A percentile compares a stretch with the other conserved stretches of the same genome.
These are phyloP conservation scores for Syrmaticus mikado DNA, from an alignment of 2,113 vertebrate species.

Conservation along the genomic window DNA sequence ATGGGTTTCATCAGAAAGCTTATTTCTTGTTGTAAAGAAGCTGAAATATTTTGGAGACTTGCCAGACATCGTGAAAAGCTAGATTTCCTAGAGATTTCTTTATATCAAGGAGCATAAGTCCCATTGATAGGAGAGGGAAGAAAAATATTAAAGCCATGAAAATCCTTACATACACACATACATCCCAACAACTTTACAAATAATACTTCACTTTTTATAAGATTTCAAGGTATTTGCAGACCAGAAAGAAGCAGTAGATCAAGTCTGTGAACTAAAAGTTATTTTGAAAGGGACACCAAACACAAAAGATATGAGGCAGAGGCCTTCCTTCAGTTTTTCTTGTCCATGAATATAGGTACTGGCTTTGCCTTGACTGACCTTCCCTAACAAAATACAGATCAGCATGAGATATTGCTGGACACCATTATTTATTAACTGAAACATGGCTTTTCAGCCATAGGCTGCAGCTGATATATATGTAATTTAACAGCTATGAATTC, in stretches of 20 bases:
- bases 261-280: neutral
- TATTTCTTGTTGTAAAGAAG: conserved; percentile 54
- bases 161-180: neutral
- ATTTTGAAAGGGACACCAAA: neutral
- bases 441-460: neutral
- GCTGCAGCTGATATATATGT: neutral
- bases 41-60: conserved; percentile 43
- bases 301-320: neutral
- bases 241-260: neutral
- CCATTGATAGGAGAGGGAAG: neutral
- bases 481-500: conserved; percentile 5
- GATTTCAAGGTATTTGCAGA: neutral
- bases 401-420: neutral
- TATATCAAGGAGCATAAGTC: neutral
- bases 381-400: neutral
- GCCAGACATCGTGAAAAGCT: conserved; percentile 50
- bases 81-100: conserved; percentile 30
- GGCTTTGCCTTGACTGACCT: conserved; percentile 18
- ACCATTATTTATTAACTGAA: rapidly evolving
- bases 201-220: neutral
- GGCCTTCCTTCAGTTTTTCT: neutral
- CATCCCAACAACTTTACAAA: neutral
- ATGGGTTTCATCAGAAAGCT: conserved; percentile 66
- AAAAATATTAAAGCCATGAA: conserved; percentile 11
- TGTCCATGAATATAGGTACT: neutral